Evolutionary conservation across 2,888 invertebrate species (phyloP).

Genomic region (Pristionchus maxplancki): DNA sequence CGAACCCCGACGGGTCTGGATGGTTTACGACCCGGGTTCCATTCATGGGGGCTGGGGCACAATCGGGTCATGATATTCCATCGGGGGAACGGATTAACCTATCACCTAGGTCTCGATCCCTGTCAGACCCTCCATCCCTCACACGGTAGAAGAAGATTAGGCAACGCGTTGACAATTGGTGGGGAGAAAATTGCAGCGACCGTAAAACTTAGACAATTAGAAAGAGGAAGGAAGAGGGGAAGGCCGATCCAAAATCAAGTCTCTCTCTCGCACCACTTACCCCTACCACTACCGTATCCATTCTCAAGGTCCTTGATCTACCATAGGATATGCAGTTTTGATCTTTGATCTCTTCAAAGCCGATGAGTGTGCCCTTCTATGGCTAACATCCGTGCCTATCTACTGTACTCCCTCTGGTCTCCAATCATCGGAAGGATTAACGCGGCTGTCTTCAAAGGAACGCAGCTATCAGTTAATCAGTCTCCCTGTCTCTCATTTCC

Average conservation of each 20-base stretch:
- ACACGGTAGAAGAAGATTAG: slow-evolving; percentile 23
- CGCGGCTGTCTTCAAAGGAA: slow-evolving; percentile 38
- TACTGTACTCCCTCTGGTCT: slow-evolving; percentile 22
- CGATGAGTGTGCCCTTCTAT: not conserved
- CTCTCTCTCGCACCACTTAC: slow-evolving; percentile 28
- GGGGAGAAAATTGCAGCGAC: slow-evolving; percentile 17
- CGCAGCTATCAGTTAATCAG: slow-evolving; percentile 32
- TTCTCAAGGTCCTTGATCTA: slow-evolving; percentile 10
- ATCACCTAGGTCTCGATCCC: not conserved
- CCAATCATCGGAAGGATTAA: slow-evolving; percentile 27
- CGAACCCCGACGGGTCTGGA: slow-evolving; percentile 15
- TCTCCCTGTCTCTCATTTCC: not conserved
- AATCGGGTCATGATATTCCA: not conserved
- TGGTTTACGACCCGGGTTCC: not conserved
- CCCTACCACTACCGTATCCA: slow-evolving; percentile 3
- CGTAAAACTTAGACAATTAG: slow-evolving; percentile 46
- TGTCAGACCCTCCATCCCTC: not conserved
- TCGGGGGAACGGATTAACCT: not conserved
- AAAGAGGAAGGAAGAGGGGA: slow-evolving; percentile 16
- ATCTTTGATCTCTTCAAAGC: not conserved
- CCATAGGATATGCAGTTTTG: not conserved
- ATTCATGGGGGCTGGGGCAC: not conserved
- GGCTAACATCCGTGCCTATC: not conserved
- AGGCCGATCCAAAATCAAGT: slow-evolving; percentile 35
- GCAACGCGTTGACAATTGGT: slow-evolving; percentile 23